A percentile compares a stretch with the other conserved stretches of the same genome.
Evolutionary conservation across 2,797 vertebrate genomes (phyloP).

Genomic region (Crenuchus spilurus): DNA sequence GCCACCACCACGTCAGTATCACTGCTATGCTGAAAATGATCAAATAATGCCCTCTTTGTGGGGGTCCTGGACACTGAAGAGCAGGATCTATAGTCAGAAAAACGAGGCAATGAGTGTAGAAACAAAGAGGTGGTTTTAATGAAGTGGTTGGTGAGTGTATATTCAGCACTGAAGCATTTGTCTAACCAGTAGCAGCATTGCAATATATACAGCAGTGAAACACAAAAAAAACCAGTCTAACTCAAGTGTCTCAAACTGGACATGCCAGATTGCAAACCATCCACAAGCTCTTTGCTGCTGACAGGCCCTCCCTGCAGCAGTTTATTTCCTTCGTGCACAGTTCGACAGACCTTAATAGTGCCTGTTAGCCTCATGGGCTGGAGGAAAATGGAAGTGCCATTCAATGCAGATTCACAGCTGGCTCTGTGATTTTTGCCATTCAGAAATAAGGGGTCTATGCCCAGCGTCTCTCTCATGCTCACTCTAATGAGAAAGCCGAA

Average conservation of each 20-base stretch:
- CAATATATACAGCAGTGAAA: not conserved
- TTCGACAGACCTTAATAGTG: not conserved
- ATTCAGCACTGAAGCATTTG: too few species aligned
- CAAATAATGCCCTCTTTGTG: too few species aligned
- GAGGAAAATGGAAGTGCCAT: slow-evolving; percentile 18
- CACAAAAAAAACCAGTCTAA: not conserved
- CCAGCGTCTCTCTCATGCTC: not conserved
- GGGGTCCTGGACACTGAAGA: too few species aligned
- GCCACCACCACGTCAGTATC: too few species aligned
- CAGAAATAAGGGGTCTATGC: slow-evolving; percentile 6
- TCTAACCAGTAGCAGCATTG: not conserved
- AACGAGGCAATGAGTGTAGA: too few species aligned
- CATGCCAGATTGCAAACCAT: not conserved
- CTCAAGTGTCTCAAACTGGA: not conserved
- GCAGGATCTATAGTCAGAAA: too few species aligned
- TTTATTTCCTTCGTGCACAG: not conserved
- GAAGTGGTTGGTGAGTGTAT: too few species aligned
- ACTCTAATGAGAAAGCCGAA: slow-evolving; percentile 3
- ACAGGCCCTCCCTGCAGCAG: not conserved
- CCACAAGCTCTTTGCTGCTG: not conserved
- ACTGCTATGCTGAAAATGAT: too few species aligned
- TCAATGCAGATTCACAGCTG: slow-evolving; percentile 20
- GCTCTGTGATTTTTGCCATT: slow-evolving; percentile 25
- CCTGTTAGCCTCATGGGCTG: not conserved
- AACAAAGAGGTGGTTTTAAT: too few species aligned